Base-by-base conservation (phyloP, 2,888 invertebrate genomes). In the Trissolcus brochymenae region DNA sequence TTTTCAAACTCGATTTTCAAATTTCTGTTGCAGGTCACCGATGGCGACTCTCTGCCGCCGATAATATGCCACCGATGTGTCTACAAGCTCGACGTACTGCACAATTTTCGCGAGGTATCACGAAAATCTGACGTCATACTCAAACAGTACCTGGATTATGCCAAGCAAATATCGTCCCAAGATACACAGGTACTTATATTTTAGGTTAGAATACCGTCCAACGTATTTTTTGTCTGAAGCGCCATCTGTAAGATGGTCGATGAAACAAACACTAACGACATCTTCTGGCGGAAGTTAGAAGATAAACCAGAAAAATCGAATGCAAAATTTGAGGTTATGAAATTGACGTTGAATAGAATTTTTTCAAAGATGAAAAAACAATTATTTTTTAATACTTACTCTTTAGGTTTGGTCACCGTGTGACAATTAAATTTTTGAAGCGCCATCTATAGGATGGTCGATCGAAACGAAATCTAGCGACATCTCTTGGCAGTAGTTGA, bases 51-150 rank as follows among this genome's bases (percentile, higher is more conserved):
- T 84, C 91, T 95, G 87, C 95, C 95, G 82, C 93, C 93, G 83
- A 93, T 94, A 83, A 93, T 95, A 82, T 95, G 95, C 90, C 92
- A 93, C 78, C 92, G 93, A 82, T 95, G 95, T 90, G 93, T 93
- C 82, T 92, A 92, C 85, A 95, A 95, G 88, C 91, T 95, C 84
- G 94, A 94, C 88, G 92, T 93, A 78, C 92, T 95, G 84, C 93
- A 93, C 89, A 93, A 93, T 84, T 95, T 95, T 91, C 93, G 93
- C 89, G 93, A 94, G 87, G 91, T 92, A 82, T 93, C 95, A 85
- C 93, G 92, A 84, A 94, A 94, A 89, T 93, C 94, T 55, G 94
- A 95, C 89, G 91, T 92, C 84, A 91, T 94, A 82, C 91, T 95
- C 87, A 93, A 93, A 90, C 93, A 94, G 90, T 95, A 94, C 91